Evolutionary conservation across 2,113 vertebrate species (phyloP).

Genomic region (Prietella phreatophila): DNA sequence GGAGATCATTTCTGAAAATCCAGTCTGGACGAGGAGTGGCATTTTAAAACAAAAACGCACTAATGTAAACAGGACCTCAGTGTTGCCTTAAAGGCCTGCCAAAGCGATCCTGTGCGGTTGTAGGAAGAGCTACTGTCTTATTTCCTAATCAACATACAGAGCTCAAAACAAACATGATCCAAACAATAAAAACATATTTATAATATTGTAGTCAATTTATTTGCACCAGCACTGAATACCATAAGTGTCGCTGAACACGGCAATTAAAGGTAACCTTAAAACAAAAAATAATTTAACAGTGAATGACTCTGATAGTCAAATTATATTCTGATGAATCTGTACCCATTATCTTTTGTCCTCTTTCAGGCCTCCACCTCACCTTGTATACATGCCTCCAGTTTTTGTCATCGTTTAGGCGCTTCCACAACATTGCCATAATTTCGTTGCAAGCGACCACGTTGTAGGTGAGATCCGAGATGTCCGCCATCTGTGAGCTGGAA

Average conservation of each 20-base stretch:
- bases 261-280: background rate
- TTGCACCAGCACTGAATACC: background rate
- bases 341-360: background rate
- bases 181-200: background rate
- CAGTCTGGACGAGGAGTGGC: too few relatives aligned
- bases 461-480: slow-evolving; percentile 86
- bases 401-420: slow-evolving; percentile 85
- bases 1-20: too few relatives aligned
- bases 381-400: slow-evolving; percentile 92
- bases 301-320: background rate
- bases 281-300: background rate
- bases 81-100: background rate
- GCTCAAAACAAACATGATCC: background rate
- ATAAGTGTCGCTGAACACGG: background rate
- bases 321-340: background rate
- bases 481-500: slow-evolving; percentile 84
- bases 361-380: slow-evolving; percentile 61
- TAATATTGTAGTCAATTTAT: background rate
- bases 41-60: too few relatives aligned
- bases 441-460: slow-evolving; percentile 86
- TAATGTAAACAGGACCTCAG: background rate
- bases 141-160: background rate
- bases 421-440: slow-evolving; percentile 90
- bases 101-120: background rate
- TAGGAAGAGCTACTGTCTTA: background rate